Evolutionary conservation across 2,888 invertebrate species (phyloP), one percentile per base, ranked within the genome.

Genomic region (Drymonia ruficornis): DNA sequence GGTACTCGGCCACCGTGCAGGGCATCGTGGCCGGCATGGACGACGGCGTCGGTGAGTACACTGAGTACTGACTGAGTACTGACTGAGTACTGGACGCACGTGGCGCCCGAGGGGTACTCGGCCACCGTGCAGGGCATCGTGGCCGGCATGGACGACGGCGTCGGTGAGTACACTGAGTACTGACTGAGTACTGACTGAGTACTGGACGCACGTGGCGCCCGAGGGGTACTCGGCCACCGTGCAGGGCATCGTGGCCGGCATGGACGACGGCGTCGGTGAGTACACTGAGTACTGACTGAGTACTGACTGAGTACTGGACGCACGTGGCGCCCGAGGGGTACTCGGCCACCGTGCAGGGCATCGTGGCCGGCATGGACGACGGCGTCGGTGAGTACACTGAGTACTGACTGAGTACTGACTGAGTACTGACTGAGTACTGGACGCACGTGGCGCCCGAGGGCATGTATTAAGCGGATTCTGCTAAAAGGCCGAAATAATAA

Each of bases 21-120:
- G 97, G 97, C 0, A 94, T 97, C 31, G 96, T 97, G 38, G 97
- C 97, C 0, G 97, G 97, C n/a, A 95, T 97, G 95, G 97, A 97
- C 76, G 97, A 97, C 76, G 97, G 97, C 0, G 88, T 97, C 29
- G 96, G 96, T 96, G 76, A 83, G 91, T 69, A 8, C 38, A 11
- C 36, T 36, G 4, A 28, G 28, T 8, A 28, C n/a, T 28, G 28
- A 28, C 28, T 8, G 28, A 6, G 28, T 28, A 28, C 28, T 6
- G 5, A 28, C n/a, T n/a, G 94, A 94, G 0, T 96, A 95, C 69
- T 95, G 95, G 1, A 94, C n/a, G 0, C 92, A 91, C 0, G 94
- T 95, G 4, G 94, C 95, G 0, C 95, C 95, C 0, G 94, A 94
- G 0, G 96, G 97, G 0, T 95, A 96, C 55, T 96, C 96, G 4